Evolutionary conservation across 2,113 vertebrate genomes (phyloP), one percentile per base, ranked within the genome.

Genomic region (Eira barbara): DNA sequence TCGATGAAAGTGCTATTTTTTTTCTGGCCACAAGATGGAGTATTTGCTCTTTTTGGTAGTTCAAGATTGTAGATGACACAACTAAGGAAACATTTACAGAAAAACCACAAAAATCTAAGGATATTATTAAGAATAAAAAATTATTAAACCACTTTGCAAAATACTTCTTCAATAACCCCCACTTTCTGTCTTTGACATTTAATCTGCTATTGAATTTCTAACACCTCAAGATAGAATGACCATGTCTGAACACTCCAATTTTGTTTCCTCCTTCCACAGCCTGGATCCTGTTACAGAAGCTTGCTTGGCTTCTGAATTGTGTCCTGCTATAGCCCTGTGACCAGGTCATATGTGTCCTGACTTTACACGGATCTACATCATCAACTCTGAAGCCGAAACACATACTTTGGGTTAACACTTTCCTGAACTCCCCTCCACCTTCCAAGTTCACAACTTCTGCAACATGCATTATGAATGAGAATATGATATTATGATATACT

Each of bases 1-100:
- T n/a, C 89, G 81, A 91, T 27, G 23, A 47, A 88, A 65, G 57
- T 78, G 90, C 76, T 63, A 27, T 63, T 69, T 86, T 94, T 79
- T 94, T 47, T 29, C 36, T 57, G 84, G 59, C 97, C 98, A 97
- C 98, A 97, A 98, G 98, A 96, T 95, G 98, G 98, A 94, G 97
- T 21, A 76, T 92, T 91, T 74, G 96, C 76, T 94, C 97, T 79
- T 97, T 94, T 47, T 63, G 45, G 84, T 67, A 76, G 65, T 71
- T 69, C 63, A 80, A 89, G n/a, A 57, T 69, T 92, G 90, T 15
- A 25, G 83, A 21, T n/a, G 17, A 42, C 18, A 69, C 57, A 97
- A 65, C 69, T 73, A 83, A 82, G 91, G n/a, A 95, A 91, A 83
- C n/a, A 63, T 59, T 96, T 93, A 94, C 80, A 69, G 49, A 93